Base-by-base conservation (phyloP, 2,797 vertebrate genomes). In the Pampus argenteus region DNA sequence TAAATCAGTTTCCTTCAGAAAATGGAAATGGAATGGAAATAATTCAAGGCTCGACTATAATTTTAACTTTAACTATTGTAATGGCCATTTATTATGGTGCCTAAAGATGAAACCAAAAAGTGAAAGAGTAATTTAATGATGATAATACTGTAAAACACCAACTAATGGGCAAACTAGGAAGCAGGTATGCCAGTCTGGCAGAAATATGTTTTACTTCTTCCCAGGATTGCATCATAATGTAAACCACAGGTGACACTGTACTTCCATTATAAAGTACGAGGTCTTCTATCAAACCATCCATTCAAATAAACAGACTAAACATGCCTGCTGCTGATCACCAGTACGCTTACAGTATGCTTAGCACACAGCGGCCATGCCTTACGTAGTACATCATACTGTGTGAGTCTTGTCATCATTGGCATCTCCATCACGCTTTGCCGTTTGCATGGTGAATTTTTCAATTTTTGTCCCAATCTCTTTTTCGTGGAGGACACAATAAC, bases 21-120 rank as follows among this genome's bases (percentile, higher is more conserved):
- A 60, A 59, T 1, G 4, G 28, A 58, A 74, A n/a, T n/a, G n/a
- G n/a, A n/a, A n/a, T n/a, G n/a, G n/a, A 67, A 62, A 54, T 48
- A 2, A 51, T 71, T n/a, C 5, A 5, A 50, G 28, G 2, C 29
- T 45, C 57, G 8, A 66, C 48, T 50, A 45, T 47, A n/a, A n/a
- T n/a, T n/a, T n/a, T n/a, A n/a, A n/a, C n/a, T n/a, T n/a, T n/a
- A n/a, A n/a, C n/a, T n/a, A n/a, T n/a, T n/a, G n/a, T n/a, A n/a
- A n/a, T n/a, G n/a, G 25, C 0, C 15, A 22, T 60, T 61, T 23
- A 50, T 66, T 65, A 48, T 29, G 28, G 25, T 25, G 31, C n/a
- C 15, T 54, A 26, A 17, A 55, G 20, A 62, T 54, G 2, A 77
- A 56, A 57, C 11, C 3, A 26, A 58, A n/a, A 26, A 14, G 44